Percentiles rank a stretch among this genome's conserved stretches.
These are phyloP conservation scores for Cosmia trapezina DNA, from an alignment of 2,888 invertebrate genomes.

Conservation along the genomic window DNA sequence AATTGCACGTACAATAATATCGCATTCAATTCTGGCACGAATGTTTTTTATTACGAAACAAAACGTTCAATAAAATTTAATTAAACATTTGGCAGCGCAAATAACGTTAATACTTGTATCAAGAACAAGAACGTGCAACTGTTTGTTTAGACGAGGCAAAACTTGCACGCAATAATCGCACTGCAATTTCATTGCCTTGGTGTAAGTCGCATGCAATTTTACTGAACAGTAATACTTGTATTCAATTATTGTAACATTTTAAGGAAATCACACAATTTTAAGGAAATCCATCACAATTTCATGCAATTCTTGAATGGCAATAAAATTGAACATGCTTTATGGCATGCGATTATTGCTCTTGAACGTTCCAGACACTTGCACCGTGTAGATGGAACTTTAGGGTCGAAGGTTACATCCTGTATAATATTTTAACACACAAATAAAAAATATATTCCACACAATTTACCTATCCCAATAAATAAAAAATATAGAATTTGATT, in stretches of 20 bases:
- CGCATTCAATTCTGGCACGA: no score
- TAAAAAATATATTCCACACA: background rate
- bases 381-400: background rate
- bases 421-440: background rate
- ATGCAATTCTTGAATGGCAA: no score
- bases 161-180: background rate
- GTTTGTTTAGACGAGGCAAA: background rate
- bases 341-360: background rate
- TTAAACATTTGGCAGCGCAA: no score
- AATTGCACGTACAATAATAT: no score
- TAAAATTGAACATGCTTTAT: background rate
- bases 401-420: no score
- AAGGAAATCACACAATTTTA: no score
- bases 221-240: no score
- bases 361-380: background rate
- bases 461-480: constrained; percentile 1
- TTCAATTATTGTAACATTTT: no score
- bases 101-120: no score
- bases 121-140: background rate
- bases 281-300: no score
- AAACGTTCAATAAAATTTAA: no score
- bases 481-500: constrained; percentile 1
- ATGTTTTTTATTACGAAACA: no score
- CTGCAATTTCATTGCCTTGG: background rate
- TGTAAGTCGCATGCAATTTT: background rate